phyloP scores from a whole-genome alignment of 2,888 invertebrate genomes.

The Acleris laterana region DNA sequence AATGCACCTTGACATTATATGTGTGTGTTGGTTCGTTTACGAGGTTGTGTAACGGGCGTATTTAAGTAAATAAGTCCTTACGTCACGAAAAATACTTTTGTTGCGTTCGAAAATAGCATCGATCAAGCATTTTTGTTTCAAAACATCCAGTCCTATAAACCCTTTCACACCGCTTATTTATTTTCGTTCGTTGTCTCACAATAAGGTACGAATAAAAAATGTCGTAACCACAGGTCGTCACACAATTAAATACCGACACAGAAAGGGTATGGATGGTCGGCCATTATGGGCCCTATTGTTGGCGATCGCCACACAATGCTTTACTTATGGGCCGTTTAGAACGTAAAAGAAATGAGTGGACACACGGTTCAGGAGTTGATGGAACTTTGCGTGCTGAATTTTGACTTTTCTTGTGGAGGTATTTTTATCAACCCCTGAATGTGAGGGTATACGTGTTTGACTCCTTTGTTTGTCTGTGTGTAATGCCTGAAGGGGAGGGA shows the following conservation, averaged over 20 bases:
- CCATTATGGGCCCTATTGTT: constrained; percentile 81
- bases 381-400: background rate
- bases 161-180: constrained; percentile 43
- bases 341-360: constrained; percentile 75
- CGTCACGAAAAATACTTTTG: too few relatives aligned
- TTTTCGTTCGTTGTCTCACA: constrained; percentile 41
- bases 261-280: constrained; percentile 81
- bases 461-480: too few relatives aligned
- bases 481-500: too few relatives aligned
- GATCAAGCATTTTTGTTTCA: too few relatives aligned
- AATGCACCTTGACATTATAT: too few relatives aligned
- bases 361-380: constrained; percentile 45
- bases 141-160: background rate
- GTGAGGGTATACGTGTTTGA: too few relatives aligned
- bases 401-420: too few relatives aligned
- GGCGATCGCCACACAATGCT: constrained; percentile 77
- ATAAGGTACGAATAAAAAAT: constrained; percentile 60
- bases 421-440: too few relatives aligned
- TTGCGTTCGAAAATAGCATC: too few relatives aligned
- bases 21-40: too few relatives aligned
- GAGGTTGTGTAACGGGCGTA: too few relatives aligned
- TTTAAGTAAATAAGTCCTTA: too few relatives aligned
- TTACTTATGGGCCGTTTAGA: constrained; percentile 81
- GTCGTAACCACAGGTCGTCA: constrained; percentile 83
- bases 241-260: constrained; percentile 81